Percentiles rank a stretch among this genome's conserved stretches.
Conservation (phyloP, 1,140 invertebrate species). For the Brevipalpus yothersi region DNA sequence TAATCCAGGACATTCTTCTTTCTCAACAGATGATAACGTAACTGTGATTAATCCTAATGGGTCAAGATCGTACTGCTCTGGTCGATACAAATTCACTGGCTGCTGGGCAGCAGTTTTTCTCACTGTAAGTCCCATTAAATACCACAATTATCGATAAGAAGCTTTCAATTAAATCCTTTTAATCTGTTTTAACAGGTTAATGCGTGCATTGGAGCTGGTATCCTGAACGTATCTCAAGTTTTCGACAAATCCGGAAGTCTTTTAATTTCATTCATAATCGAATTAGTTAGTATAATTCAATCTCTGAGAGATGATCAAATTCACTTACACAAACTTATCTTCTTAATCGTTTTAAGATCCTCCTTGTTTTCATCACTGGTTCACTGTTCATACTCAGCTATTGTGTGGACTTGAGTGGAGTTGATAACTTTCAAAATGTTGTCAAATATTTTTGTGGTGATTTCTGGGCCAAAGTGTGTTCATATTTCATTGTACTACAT, state of each 20-base stretch:
- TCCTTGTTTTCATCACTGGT: conserved; percentile 30
- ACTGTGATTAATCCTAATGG: too few relatives aligned
- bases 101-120: too few relatives aligned
- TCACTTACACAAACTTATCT: neutral
- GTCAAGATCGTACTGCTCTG: too few relatives aligned
- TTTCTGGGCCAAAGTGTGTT: conserved; percentile 25
- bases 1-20: too few relatives aligned
- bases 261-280: conserved; percentile 26
- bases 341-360: conserved; percentile 19
- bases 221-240: conserved; percentile 40
- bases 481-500: conserved; percentile 31
- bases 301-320: neutral
- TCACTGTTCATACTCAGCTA: conserved; percentile 33
- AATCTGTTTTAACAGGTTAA: conserved; percentile 22
- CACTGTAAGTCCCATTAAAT: too few relatives aligned
- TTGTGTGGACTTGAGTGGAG: conserved; percentile 24
- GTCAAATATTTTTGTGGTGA: conserved; percentile 29
- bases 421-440: conserved; percentile 21
- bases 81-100: too few relatives aligned
- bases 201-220: conserved; percentile 38
- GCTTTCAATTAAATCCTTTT: too few relatives aligned
- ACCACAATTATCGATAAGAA: too few relatives aligned
- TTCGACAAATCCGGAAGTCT: conserved; percentile 38
- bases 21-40: too few relatives aligned
- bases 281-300: conserved; percentile 23